Percentiles rank a stretch among this genome's conserved stretches.
Conservation (phyloP, 2,888 invertebrate species). For the Mythimna lalbum region DNA sequence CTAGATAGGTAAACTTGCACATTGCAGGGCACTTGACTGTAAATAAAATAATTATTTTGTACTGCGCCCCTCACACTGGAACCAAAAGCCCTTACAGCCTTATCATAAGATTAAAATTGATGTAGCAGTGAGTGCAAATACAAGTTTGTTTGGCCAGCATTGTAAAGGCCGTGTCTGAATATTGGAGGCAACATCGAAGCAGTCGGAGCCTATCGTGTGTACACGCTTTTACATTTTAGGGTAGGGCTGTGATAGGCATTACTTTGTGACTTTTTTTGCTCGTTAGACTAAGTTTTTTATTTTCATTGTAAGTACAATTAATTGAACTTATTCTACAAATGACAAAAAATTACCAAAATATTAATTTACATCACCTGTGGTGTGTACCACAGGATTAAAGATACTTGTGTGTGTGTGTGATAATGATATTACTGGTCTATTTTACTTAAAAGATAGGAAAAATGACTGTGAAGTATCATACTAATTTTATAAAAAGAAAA, state of each 20-base stretch:
- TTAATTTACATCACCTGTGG: no score
- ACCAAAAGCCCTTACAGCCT: neutral
- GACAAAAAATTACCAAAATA: no score
- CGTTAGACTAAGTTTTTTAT: neutral
- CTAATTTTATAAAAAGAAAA: no score
- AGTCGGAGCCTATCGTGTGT: conserved; percentile 63
- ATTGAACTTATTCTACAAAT: no score
- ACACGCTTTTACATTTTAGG: conserved; percentile 54
- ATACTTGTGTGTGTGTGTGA: no score
- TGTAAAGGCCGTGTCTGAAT: conserved; percentile 63
- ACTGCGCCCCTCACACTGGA: neutral
- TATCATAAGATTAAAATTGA: conserved; percentile 26
- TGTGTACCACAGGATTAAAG: no score
- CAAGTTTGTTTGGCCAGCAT: conserved; percentile 56
- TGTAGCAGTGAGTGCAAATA: conserved; percentile 21
- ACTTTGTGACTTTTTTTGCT: neutral
- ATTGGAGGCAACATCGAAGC: conserved; percentile 64
- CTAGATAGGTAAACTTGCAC: conserved; percentile 46
- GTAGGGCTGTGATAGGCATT: conserved; percentile 48
- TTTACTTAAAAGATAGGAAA: no score
- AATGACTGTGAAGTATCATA: no score
- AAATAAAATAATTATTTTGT: conserved; percentile 62
- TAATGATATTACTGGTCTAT: no score
- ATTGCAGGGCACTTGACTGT: conserved; percentile 57
- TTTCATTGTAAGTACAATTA: no score